Evolutionary conservation across 2,888 invertebrate species (phyloP), one percentile per base, ranked within the genome.

Genomic region (Drosophila histrio): DNA sequence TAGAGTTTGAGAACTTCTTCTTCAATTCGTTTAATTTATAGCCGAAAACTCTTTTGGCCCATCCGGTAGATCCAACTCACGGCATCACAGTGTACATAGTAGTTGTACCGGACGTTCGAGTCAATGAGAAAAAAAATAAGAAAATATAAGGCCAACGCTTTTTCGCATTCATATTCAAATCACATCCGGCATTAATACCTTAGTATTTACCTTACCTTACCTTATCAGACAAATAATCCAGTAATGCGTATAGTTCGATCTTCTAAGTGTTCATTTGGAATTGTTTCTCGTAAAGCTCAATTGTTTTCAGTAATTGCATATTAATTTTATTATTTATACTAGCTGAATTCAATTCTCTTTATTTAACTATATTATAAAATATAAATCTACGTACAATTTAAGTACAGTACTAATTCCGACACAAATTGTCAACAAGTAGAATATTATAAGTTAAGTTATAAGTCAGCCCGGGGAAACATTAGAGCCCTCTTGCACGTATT

Each of bases 11-110:
- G 73, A 76, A 77, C 74, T 79, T 79, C 82, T 75, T 79, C 70
- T 79, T 83, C 74, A 79, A 79, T 80, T 80, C 78, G 73, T 77
- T 89, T 89, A 88, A 90, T 89, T 89, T 90, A 89, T 88, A 89
- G 89, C 89, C 71, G 52, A 76, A 72, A 76, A 74, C 69, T 70
- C 67, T 74, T 70, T 73, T 36, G 41, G 64, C 34, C 64, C 78
- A 74, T 78, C 76, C 76, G 68, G 65, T 63, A 59, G 36, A 62
- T 62, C 52, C 65, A 69, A 56, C 60, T 54, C 56, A 43, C 62
- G 36, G 39, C 50, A 26, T 54, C 57, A 41, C 49, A 47, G 46
- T 67, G 58, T 56, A 72, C 59, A 78, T 74, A 67, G 53, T 74
- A 67, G 53, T 60, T 52, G 56, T 44, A 77, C 72, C 75, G 77